These are phyloP conservation scores for Bos indicus DNA, from an alignment of 2,113 vertebrate species.

Conservation along the genomic window DNA sequence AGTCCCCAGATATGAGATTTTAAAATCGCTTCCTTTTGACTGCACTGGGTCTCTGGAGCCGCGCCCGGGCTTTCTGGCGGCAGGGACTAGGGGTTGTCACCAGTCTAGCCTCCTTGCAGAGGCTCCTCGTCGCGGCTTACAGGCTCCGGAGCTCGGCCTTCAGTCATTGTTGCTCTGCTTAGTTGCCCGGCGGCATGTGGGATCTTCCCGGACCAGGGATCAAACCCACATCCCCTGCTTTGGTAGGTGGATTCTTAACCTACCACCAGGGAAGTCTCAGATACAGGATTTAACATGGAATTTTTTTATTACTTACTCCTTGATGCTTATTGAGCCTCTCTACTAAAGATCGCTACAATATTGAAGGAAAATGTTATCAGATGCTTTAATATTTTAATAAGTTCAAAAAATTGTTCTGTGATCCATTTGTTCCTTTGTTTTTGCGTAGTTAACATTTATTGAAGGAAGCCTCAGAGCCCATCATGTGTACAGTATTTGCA, in stretches of 20 bases:
- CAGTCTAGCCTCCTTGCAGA: neutral
- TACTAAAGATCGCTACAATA: neutral
- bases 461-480: neutral
- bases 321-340: neutral
- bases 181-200: neutral
- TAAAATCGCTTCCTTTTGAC: neutral
- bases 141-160: neutral
- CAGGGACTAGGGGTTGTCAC: neutral
- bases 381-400: neutral
- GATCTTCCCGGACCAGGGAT: neutral
- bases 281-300: rapidly evolving
- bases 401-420: neutral
- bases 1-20: neutral
- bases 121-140: neutral
- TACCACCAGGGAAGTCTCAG: neutral
- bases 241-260: neutral
- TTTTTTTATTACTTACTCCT: neutral
- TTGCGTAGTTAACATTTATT: neutral
- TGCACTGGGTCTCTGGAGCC: neutral
- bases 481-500: neutral
- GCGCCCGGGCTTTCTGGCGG: rapidly evolving
- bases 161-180: neutral
- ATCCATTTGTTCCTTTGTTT: neutral
- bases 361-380: neutral
- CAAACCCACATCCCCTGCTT: neutral